Conservation (phyloP, 2,113 vertebrate genomes). For the Gymnocephalus cernua region DNA sequence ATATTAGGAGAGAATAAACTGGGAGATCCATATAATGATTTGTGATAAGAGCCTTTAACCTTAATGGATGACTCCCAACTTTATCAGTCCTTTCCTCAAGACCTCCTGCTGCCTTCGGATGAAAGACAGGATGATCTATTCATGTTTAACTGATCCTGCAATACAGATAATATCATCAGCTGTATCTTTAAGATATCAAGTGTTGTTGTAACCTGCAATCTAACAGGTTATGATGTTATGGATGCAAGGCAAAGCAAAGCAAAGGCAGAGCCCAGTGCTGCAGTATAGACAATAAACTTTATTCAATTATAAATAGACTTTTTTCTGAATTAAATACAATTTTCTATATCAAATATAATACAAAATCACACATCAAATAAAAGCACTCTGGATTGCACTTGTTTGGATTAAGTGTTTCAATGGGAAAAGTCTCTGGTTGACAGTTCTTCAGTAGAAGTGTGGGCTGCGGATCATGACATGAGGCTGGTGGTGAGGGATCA, state of each 20-base stretch:
- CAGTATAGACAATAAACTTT: constrained; percentile 62
- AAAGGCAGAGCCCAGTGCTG: not conserved
- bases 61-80: constrained; percentile 9
- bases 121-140: constrained; percentile 41
- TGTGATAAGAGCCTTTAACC: constrained; percentile 35
- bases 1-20: constrained; percentile 31
- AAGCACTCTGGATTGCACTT: constrained; percentile 59
- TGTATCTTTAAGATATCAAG: constrained; percentile 1
- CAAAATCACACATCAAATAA: constrained; percentile 50
- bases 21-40: constrained; percentile 38
- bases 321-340: constrained; percentile 48
- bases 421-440: not conserved
- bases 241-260: not conserved
- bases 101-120: constrained; percentile 6
- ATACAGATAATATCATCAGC: constrained; percentile 48
- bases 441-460: constrained; percentile 69
- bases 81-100: constrained; percentile 11
- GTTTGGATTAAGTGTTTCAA: constrained; percentile 51
- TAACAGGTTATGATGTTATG: not conserved
- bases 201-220: not conserved
- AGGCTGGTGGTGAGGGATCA: constrained; percentile 8
- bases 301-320: constrained; percentile 78
- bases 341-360: constrained; percentile 51
- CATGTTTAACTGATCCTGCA: constrained; percentile 44
- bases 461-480: constrained; percentile 51